phyloP scores from a whole-genome alignment of 1,140 invertebrate genomes.

The Leguminivora glycinivorella region DNA sequence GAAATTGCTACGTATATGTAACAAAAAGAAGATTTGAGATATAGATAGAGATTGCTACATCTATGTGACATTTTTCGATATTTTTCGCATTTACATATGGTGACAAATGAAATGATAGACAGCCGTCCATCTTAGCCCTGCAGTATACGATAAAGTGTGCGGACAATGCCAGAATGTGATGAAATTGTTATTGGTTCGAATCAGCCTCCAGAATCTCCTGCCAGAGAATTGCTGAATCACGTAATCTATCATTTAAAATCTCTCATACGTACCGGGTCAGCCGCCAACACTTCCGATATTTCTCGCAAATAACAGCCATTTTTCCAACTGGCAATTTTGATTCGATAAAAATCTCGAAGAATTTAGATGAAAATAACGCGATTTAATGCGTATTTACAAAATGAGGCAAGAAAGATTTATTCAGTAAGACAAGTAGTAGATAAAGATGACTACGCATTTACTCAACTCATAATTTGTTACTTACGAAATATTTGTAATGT shows the following conservation, averaged over 20 bases:
- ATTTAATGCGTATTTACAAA: not conserved
- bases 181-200: not conserved
- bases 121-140: too few relatives aligned
- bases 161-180: not conserved
- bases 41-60: too few relatives aligned
- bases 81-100: too few relatives aligned
- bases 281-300: constrained; percentile 14
- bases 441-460: too few relatives aligned
- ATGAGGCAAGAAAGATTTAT: not conserved
- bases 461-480: too few relatives aligned
- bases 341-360: not conserved
- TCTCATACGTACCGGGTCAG: not conserved
- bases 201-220: not conserved
- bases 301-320: not conserved
- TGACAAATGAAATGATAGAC: too few relatives aligned
- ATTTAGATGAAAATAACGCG: not conserved
- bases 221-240: constrained; percentile 11
- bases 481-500: too few relatives aligned
- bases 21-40: too few relatives aligned
- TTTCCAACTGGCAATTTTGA: not conserved
- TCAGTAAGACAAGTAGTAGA: too few relatives aligned
- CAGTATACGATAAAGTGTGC: not conserved
- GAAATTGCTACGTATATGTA: not conserved
- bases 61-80: too few relatives aligned
- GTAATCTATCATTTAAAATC: constrained; percentile 17